phyloP scores from a whole-genome alignment of 2,113 vertebrate genomes.

The Antidorcas marsupialis region DNA sequence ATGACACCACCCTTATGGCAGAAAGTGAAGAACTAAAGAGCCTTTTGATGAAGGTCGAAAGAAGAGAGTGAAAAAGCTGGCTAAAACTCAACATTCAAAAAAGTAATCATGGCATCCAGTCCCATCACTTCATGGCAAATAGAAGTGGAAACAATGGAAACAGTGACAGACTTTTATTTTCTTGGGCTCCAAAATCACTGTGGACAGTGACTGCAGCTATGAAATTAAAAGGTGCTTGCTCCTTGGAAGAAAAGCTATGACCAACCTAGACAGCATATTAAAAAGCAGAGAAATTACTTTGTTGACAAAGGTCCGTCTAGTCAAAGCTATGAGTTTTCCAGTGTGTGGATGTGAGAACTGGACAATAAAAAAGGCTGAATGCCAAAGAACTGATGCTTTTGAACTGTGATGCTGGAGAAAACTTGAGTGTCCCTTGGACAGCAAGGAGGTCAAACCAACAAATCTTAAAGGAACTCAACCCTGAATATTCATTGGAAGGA shows the following conservation, averaged over 20 bases:
- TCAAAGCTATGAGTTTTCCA: background rate
- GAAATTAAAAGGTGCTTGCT: background rate
- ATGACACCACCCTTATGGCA: background rate
- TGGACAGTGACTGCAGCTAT: background rate
- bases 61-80: background rate
- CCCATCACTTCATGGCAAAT: background rate
- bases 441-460: background rate
- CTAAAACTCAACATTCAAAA: background rate
- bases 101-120: background rate
- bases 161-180: background rate
- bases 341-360: background rate
- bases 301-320: background rate
- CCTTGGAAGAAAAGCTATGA: background rate
- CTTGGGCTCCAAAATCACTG: background rate
- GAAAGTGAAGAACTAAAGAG: background rate
- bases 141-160: background rate
- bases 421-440: background rate
- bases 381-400: background rate
- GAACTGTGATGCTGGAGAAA: background rate
- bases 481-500: background rate
- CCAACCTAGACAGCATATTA: background rate
- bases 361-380: background rate
- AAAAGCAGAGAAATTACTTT: background rate
- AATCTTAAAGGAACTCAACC: background rate
- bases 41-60: background rate